These are phyloP conservation scores for Netelia virgata DNA, from an alignment of 2,888 invertebrate genomes.

Conservation along the genomic window DNA sequence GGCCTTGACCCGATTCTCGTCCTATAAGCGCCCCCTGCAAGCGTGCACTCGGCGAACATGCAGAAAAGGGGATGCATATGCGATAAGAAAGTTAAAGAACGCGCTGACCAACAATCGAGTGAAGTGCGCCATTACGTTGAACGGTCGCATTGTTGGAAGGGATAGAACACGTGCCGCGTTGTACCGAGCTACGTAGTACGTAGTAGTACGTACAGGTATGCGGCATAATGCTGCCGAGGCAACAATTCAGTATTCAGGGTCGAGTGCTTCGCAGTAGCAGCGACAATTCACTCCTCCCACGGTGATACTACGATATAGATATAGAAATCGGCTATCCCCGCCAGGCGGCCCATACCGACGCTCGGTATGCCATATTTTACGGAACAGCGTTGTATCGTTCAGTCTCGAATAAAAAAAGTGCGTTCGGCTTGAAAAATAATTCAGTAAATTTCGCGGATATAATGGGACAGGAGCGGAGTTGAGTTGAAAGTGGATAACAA, in stretches of 20 bases:
- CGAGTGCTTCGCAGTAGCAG: slow-evolving; percentile 49
- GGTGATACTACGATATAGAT: slow-evolving; percentile 26
- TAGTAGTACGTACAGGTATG: slow-evolving; percentile 12
- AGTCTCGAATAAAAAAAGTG: slow-evolving; percentile 34
- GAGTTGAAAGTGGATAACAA: not conserved
- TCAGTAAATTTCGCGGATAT: slow-evolving; percentile 11
- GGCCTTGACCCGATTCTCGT: slow-evolving; percentile 23
- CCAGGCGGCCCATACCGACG: not conserved
- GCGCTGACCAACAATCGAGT: slow-evolving; percentile 56
- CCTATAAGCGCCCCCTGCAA: not conserved
- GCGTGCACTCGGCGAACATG: slow-evolving; percentile 10
- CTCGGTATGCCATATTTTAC: slow-evolving; percentile 46
- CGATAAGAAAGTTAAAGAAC: slow-evolving; percentile 63
- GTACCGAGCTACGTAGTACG: slow-evolving; percentile 23
- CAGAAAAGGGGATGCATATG: slow-evolving; percentile 52
- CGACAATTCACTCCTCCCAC: slow-evolving; percentile 47
- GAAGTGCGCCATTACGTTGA: slow-evolving; percentile 56
- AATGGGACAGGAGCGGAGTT: not conserved
- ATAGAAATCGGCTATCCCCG: not conserved
- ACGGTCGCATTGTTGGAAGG: slow-evolving; percentile 40
- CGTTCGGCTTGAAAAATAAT: slow-evolving; percentile 40
- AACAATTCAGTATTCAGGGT: slow-evolving; percentile 57
- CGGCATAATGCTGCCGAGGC: slow-evolving; percentile 24
- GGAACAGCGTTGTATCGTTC: slow-evolving; percentile 25
- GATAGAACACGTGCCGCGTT: slow-evolving; percentile 44